These are phyloP conservation scores for Andrena camellia DNA, from an alignment of 2,888 invertebrate genomes.

Conservation along the genomic window DNA sequence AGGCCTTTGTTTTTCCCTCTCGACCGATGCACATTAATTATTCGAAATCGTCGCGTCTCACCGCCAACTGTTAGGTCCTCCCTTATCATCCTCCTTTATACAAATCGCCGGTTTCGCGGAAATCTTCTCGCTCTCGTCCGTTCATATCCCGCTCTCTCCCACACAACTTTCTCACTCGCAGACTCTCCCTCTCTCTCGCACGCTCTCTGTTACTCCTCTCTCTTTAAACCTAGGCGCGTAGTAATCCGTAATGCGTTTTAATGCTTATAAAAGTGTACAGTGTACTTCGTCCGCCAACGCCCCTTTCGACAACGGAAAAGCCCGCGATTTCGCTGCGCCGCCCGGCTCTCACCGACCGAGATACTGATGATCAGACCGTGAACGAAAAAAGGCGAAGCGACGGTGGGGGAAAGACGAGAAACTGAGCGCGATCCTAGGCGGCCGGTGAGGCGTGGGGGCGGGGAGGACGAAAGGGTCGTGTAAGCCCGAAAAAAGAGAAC, in stretches of 20 bases:
- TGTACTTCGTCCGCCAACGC: conserved; percentile 56
- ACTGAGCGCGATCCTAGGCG: not conserved
- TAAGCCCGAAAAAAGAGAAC: conserved; percentile 71
- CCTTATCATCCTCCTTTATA: conserved; percentile 11
- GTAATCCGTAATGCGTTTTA: conserved; percentile 67
- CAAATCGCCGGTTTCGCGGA: conserved; percentile 70
- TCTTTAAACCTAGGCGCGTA: conserved; percentile 69
- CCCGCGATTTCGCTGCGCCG: conserved; percentile 6
- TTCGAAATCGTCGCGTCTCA: conserved; percentile 69
- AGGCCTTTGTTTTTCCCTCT: conserved; percentile 30
- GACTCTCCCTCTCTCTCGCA: not conserved
- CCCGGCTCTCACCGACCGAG: conserved; percentile 14
- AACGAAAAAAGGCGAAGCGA: not conserved
- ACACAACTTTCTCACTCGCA: not conserved
- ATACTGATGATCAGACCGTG: not conserved
- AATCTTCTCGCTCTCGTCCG: conserved; percentile 10
- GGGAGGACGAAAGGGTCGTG: conserved; percentile 54
- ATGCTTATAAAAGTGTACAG: conserved; percentile 61
- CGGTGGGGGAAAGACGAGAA: not conserved
- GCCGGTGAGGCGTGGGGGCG: not conserved
- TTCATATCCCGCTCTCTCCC: not conserved
- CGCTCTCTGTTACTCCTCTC: conserved; percentile 11
- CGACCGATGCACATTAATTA: conserved; percentile 46
- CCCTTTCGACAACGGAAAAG: conserved; percentile 46
- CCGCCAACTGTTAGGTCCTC: conserved; percentile 17